Evolutionary conservation across 2,888 invertebrate genomes (phyloP), one percentile per base, ranked within the genome.

Genomic region (Lucinisca nassula): DNA sequence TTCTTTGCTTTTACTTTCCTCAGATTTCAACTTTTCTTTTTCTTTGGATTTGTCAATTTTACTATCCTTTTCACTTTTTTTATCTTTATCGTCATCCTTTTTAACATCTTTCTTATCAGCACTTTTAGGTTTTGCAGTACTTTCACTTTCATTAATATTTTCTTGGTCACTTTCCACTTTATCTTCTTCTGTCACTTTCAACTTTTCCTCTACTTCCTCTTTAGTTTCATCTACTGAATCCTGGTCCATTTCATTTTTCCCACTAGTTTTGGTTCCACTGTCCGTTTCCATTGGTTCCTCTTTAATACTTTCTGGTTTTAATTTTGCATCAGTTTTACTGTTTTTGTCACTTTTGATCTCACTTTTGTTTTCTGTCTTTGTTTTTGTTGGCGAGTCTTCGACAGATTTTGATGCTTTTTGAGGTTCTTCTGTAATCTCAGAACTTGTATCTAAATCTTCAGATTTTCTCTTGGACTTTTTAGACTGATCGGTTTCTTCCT

Each of bases 181-280:
- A 32, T 88, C 84, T 67, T 95, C 95, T 58, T 93, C 93, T 70
- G 94, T 94, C 79, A 94, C 93, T 37, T 90, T 86, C 14, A 49
- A 81, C 76, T 74, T 84, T 67, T 84, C 83, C 49, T 79, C 82
- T 58, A 76, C 55, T 37, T 88, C 83, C 82, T 85, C 84, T 45
- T 82, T 84, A 61, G 86, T 55, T 38, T 83, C 75, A 72, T 75
- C 78, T 49, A 72, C 83, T 51, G 67, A 24, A 30, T 84, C 81
- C 38, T 72, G 14, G 2, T 82, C 77, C 21, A 73, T 61, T 21
- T 77, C 61, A 27, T 73, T 49, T 40, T 82, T 17, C 27, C 82
- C 70, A 51, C 58, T 55, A 17, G 73, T 27, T 27, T 70, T 79
- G 45, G n/a, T 83, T 45, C 74, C 70, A 35, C 40, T 30, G 49